A percentile compares a stretch with the other conserved stretches of the same genome.
Conservation (phyloP, 2,797 vertebrate genomes). For the Anas georgica region DNA sequence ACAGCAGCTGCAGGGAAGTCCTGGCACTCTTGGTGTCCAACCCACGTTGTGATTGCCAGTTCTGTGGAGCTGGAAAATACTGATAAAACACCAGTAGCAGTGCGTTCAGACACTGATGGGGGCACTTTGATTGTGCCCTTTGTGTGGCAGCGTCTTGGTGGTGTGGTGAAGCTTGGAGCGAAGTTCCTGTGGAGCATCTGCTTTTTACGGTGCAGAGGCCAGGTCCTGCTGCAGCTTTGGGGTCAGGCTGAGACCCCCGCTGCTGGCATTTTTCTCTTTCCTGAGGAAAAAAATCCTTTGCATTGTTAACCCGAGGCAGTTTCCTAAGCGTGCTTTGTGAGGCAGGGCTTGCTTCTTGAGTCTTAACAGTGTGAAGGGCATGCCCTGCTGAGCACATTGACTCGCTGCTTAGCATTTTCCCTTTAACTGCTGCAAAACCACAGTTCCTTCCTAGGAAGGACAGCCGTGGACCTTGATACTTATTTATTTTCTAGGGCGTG, state of each 20-base stretch:
- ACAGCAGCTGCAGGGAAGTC: neutral
- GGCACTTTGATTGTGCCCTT: neutral
- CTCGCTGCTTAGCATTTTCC: slow-evolving; percentile 31
- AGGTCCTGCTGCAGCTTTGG: neutral
- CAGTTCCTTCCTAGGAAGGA: neutral
- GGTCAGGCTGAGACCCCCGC: slow-evolving; percentile 34
- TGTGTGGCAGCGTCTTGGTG: rapidly evolving
- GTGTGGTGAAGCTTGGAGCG: neutral
- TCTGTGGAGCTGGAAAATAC: neutral
- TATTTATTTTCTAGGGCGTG: neutral
- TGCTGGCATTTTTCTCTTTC: slow-evolving; percentile 51
- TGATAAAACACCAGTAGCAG: neutral
- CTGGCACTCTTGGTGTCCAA: neutral
- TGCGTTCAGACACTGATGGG: neutral
- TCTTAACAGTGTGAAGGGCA: slow-evolving; percentile 38
- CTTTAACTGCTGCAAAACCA: slow-evolving; percentile 16
- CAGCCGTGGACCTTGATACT: neutral
- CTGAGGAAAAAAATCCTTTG: slow-evolving; percentile 42
- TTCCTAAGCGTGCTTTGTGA: slow-evolving; percentile 49
- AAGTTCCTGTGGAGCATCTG: neutral
- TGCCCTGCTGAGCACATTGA: slow-evolving; percentile 66
- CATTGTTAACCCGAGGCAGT: slow-evolving; percentile 45
- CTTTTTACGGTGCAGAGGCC: neutral
- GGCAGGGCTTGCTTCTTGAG: slow-evolving; percentile 60
- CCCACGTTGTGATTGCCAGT: neutral